Evolutionary conservation across 2,888 invertebrate genomes (phyloP).

Genomic region (Cephonodes hylas): DNA sequence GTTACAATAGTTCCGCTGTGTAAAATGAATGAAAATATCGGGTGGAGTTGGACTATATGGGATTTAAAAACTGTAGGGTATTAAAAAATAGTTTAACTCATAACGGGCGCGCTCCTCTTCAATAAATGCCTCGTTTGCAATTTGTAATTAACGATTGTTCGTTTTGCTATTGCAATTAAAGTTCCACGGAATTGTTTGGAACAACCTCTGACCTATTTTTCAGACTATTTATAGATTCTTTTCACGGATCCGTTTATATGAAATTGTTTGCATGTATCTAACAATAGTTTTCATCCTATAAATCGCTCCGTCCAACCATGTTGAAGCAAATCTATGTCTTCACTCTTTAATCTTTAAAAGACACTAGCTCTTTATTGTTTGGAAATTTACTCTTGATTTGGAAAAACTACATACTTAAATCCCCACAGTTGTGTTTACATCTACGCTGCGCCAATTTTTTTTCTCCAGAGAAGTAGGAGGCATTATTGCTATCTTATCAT

Average conservation of each 20-base stretch:
- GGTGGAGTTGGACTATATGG: background rate
- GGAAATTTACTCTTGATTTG: too few relatives aligned
- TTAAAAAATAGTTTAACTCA: slow-evolving; percentile 20
- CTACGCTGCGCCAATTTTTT: too few relatives aligned
- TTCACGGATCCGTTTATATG: slow-evolving; percentile 7
- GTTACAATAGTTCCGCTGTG: too few relatives aligned
- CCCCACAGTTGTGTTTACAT: too few relatives aligned
- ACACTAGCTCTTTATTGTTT: too few relatives aligned
- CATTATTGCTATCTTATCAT: too few relatives aligned
- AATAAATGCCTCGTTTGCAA: slow-evolving; percentile 18
- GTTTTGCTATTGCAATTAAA: slow-evolving; percentile 14
- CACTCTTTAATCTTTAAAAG: too few relatives aligned
- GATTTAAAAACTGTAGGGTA: background rate
- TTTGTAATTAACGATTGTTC: slow-evolving; percentile 22
- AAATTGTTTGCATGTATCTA: background rate
- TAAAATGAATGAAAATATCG: too few relatives aligned
- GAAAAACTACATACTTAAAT: too few relatives aligned
- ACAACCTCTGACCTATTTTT: slow-evolving; percentile 9
- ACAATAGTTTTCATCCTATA: background rate
- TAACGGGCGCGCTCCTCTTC: background rate
- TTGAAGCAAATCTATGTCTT: too few relatives aligned
- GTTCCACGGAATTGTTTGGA: slow-evolving; percentile 8
- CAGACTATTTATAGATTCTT: background rate
- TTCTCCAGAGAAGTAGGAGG: too few relatives aligned
- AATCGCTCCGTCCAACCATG: too few relatives aligned